Evolutionary conservation across 2,797 vertebrate genomes (phyloP), one percentile per base, ranked within the genome.

Genomic region (Triplophysa yarkandensis): DNA sequence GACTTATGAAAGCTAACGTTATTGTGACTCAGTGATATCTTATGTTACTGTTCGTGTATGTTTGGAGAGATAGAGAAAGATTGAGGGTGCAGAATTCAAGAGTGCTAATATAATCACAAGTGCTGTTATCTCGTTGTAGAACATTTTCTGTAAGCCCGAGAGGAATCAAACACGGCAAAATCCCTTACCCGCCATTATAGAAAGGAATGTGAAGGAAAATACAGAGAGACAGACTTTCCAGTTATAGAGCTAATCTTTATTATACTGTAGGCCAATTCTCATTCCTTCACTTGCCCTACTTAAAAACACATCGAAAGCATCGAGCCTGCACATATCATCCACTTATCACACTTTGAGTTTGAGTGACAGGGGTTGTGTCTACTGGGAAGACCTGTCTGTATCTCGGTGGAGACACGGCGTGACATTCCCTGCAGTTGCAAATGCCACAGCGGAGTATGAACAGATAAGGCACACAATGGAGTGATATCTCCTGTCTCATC

Each of bases 1-100:
- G 74, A 23, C 73, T 46, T 76, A 77, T 63, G 65, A 73, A 48
- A 74, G 64, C 65, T 80, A 82, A 82, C 61, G 71, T 64, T 50
- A 77, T 80, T 77, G 54, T 25, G 39, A 46, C 23, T 55, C 39
- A 43, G 46, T 19, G 62, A 74, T 74, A 74, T 75, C 77, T 60
- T 64, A 69, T 34, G 23, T 69, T 71, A 54, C 67, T 58, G 61
- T 48, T 30, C 74, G 50, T 68, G 70, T 62, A 36, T 43, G 17
- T 39, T 30, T 58, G 19, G 63, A 80, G 83, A 67, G 68, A 57
- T 74, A 81, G 13, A 78, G 79, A 83, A 44, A 52, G 55, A 57
- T 57, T 14, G 63, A 71, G 68, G 23, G 57, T 50, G 75, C n/a
- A 34, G 50, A 61, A 58, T 76, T 69, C 76, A 71, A 41, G 64